Evolutionary conservation across 2,888 invertebrate species (phyloP), one percentile per base, ranked within the genome.

Genomic region (Drosophila multiciliata): DNA sequence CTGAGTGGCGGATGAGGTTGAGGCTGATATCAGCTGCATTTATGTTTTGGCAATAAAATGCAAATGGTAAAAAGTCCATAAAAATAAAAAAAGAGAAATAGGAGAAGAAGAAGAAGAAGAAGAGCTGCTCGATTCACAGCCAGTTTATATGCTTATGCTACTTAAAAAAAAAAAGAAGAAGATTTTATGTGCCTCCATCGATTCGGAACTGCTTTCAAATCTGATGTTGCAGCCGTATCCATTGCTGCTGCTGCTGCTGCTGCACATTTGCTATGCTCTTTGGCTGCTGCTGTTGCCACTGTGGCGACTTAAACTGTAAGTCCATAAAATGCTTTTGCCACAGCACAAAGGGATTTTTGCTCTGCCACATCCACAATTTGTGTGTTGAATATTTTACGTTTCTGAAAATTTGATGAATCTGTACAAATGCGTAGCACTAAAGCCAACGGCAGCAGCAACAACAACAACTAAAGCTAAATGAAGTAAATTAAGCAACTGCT

Each of bases 341-440:
- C 77, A 69, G 77, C 89, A 77, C 83, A 84, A 88, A 84, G 83
- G 83, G 83, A 84, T 78, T 82, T 82, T 72, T 78, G 57, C 36
- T 45, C 42, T 57, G n/a, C 32, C 54, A 33, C 53, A 48, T 17
- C 17, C 17, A 59, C 42, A 49, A 49, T 61, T 40, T 50, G 17
- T 52, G 72, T 73, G 80, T 85, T 83, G 69, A 80, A 81, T 82
- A 86, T 83, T 89, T 83, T 82, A 87, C 77, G 78, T 83, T 78
- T 85, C 80, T 82, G 85, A 90, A 86, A 90, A 90, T 90, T 89
- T 89, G 90, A 89, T 90, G 90, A 83, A 89, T 89, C 87, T 89
- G 80, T 82, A 89, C 87, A 87, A 89, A 80, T 89, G 85, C 85
- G 53, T 68, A 87, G 84, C 84, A 84, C 87, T 81, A 73, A 81